phyloP scores from a whole-genome alignment of 2,888 invertebrate species.

The Himalopsyche japonica region DNA sequence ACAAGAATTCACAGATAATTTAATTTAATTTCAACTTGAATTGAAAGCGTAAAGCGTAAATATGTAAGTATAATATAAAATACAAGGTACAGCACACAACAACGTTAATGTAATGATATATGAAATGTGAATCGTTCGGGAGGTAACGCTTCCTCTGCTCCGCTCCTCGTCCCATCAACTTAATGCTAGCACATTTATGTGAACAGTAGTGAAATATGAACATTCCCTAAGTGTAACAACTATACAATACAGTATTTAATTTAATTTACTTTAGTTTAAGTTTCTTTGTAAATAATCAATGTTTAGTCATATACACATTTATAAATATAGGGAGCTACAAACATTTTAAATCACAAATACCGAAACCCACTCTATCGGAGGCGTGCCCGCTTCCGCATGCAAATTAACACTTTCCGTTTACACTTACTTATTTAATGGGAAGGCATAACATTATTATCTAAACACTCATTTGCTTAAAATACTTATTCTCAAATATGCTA shows the following conservation, averaged over 20 bases:
- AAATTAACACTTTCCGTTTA: constrained; percentile 20
- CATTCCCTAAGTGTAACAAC: constrained; percentile 36
- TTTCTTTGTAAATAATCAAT: constrained; percentile 37
- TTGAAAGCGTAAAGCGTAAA: constrained; percentile 41
- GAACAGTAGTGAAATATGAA: constrained; percentile 33
- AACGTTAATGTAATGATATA: constrained; percentile 36
- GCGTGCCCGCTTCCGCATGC: constrained; percentile 3
- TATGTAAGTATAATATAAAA: constrained; percentile 40
- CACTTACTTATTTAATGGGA: constrained; percentile 31
- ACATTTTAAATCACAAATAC: constrained; percentile 40
- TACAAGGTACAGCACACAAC: constrained; percentile 41
- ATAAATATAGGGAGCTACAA: constrained; percentile 39
- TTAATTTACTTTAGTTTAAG: constrained; percentile 4
- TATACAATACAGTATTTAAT: constrained; percentile 25
- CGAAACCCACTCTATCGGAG: constrained; percentile 27
- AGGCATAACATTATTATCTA: constrained; percentile 40
- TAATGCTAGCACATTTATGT: constrained; percentile 24
- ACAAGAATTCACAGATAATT: constrained; percentile 40
- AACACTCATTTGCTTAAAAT: constrained; percentile 33
- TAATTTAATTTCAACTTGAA: constrained; percentile 40
- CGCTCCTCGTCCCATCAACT: neutral
- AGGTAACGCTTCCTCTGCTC: constrained; percentile 12
- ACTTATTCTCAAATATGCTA: constrained; percentile 12
- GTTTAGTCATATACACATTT: constrained; percentile 39
- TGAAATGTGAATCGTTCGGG: constrained; percentile 27